Evolutionary conservation across 2,113 vertebrate genomes (phyloP).

Genomic region (Egretta garzetta): DNA sequence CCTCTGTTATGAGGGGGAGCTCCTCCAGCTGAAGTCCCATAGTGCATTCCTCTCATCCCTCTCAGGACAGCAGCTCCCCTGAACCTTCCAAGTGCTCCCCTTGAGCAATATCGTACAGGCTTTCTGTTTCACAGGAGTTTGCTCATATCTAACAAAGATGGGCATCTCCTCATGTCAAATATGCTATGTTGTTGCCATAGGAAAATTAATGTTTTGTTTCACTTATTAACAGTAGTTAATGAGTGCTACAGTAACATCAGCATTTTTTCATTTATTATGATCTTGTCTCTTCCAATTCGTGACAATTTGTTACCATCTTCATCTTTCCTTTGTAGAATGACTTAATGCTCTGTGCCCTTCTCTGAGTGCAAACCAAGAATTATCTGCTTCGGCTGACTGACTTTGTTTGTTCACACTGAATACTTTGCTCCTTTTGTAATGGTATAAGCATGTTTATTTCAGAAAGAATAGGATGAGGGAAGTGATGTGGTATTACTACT

Average conservation of each 20-base stretch:
- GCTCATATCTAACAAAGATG: not conserved
- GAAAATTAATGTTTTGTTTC: not conserved
- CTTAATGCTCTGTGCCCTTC: not conserved
- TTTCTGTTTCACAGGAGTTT: not conserved
- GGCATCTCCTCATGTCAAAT: not conserved
- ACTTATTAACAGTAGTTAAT: no score
- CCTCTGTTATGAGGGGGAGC: not conserved
- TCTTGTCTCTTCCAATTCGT: not conserved
- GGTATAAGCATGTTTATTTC: not conserved
- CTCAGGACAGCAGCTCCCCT: not conserved
- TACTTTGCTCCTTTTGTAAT: not conserved
- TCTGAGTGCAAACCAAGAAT: not conserved
- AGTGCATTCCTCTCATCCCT: not conserved
- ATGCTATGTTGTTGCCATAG: not conserved
- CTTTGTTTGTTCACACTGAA: not conserved
- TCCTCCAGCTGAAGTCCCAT: not conserved
- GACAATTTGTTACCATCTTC: not conserved
- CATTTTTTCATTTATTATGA: not conserved
- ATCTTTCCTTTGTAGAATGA: not conserved
- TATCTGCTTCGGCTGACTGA: not conserved
- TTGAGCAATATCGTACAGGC: not conserved
- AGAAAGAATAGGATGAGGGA: not conserved
- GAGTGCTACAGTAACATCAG: not conserved
- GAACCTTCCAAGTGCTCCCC: not conserved
- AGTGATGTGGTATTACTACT: not conserved